Conservation (phyloP, 2,888 invertebrate genomes). For the Tryphoninae sp. region DNA sequence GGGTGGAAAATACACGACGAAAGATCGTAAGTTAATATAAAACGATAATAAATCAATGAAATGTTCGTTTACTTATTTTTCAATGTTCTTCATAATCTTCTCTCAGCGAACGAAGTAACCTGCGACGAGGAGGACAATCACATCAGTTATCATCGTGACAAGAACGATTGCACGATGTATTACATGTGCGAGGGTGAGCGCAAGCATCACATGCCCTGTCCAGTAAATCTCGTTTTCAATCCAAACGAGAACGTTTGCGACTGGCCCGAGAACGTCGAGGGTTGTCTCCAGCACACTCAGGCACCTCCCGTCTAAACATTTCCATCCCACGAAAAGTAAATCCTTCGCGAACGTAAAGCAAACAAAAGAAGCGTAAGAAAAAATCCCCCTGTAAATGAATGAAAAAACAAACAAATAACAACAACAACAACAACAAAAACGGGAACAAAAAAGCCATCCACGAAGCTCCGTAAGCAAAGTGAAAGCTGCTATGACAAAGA, state of each 20-base stretch:
- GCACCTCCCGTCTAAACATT: conserved; percentile 83
- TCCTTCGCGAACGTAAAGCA: conserved; percentile 32
- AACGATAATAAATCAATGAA: conserved; percentile 21
- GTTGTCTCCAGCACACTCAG: conserved; percentile 88
- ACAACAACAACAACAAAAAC: conserved; percentile 62
- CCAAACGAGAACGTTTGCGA: conserved; percentile 96
- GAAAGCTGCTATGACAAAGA: conserved; percentile 4
- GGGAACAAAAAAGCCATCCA: conserved; percentile 18
- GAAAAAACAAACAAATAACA: conserved; percentile 65
- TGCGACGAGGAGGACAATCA: conserved; percentile 98
- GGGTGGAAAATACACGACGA: conserved; percentile 91
- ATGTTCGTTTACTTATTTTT: conserved; percentile 9
- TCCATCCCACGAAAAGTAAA: conserved; percentile 62
- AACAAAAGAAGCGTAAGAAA: conserved; percentile 50
- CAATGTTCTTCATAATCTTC: conserved; percentile 20
- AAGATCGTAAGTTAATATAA: conserved; percentile 88
- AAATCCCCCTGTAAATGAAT: conserved; percentile 49
- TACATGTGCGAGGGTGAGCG: conserved; percentile 98
- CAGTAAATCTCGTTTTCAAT: conserved; percentile 95
- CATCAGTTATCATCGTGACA: conserved; percentile 95
- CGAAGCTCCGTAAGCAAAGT: background rate
- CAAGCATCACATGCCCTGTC: conserved; percentile 98
- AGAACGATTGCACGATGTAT: conserved; percentile 95
- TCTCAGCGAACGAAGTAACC: conserved; percentile 91
- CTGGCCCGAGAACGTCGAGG: conserved; percentile 97